Evolutionary conservation across 2,888 invertebrate species (phyloP).

Genomic region (Synergus gifuensis): DNA sequence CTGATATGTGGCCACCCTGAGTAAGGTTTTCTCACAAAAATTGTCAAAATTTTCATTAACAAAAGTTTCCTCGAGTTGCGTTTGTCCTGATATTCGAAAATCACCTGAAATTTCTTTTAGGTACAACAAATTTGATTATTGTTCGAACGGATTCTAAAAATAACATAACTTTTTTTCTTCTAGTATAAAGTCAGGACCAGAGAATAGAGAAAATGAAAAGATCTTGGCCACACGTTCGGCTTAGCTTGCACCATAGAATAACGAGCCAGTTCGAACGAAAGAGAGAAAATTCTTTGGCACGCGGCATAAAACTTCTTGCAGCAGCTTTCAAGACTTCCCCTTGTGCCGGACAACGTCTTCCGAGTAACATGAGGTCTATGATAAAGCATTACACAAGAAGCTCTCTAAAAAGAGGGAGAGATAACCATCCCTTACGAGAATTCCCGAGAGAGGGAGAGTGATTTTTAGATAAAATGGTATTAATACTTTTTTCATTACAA

Average conservation of each 20-base stretch:
- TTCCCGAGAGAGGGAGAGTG: too few species aligned
- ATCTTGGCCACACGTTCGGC: slow-evolving; percentile 47
- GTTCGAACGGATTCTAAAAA: not conserved
- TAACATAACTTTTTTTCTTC: not conserved
- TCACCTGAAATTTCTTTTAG: too few species aligned
- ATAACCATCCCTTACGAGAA: not conserved
- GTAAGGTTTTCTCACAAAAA: too few species aligned
- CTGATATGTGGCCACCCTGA: too few species aligned
- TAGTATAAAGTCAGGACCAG: not conserved
- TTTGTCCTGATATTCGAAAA: not conserved
- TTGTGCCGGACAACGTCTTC: not conserved
- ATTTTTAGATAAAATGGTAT: not conserved
- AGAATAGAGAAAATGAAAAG: slow-evolving; percentile 1
- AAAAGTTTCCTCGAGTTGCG: too few species aligned
- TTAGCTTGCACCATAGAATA: slow-evolving; percentile 54
- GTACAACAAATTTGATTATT: too few species aligned
- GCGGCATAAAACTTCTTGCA: slow-evolving; percentile 47
- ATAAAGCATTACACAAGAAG: slow-evolving; percentile 20
- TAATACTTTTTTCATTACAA: not conserved
- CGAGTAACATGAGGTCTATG: slow-evolving; percentile 12
- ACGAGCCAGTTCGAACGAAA: slow-evolving; percentile 49
- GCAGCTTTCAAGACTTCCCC: slow-evolving; percentile 27
- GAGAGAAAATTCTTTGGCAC: slow-evolving; percentile 53
- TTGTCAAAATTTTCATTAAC: too few species aligned
- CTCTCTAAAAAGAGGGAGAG: slow-evolving; percentile 2